Evolutionary conservation across 1,140 invertebrate genomes (phyloP).

Genomic region (Leptonema lineaticorne): DNA sequence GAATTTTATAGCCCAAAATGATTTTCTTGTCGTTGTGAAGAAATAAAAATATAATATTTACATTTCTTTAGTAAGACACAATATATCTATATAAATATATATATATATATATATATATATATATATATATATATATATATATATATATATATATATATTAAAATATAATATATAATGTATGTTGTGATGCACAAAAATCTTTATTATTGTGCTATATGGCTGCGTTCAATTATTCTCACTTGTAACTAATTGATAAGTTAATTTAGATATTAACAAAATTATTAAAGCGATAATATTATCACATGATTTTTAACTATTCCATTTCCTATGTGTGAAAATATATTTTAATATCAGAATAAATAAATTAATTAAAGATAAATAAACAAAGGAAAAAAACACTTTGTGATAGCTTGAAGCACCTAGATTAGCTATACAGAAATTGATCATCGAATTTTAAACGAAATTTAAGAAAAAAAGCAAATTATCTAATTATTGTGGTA

Average conservation of each 20-base stretch:
- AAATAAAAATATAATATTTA: background rate
- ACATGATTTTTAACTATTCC: slow-evolving; percentile 11
- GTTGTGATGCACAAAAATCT: background rate
- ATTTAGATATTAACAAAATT: background rate
- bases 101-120: too few relatives aligned
- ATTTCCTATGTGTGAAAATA: slow-evolving; percentile 33
- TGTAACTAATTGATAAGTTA: background rate
- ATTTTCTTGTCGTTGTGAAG: slow-evolving; percentile 7
- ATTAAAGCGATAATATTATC: background rate
- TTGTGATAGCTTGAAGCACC: slow-evolving; percentile 42
- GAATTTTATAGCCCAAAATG: slow-evolving; percentile 12
- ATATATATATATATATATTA: too few relatives aligned
- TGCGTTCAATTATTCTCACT: slow-evolving; percentile 16
- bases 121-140: too few relatives aligned
- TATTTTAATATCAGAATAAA: slow-evolving; percentile 30
- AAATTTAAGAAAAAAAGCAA: too few relatives aligned
- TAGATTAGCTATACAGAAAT: slow-evolving; percentile 42
- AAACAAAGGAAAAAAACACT: slow-evolving; percentile 36
- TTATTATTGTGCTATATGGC: background rate
- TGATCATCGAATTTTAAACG: slow-evolving; percentile 50
- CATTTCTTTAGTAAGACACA: background rate
- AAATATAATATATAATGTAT: too few relatives aligned
- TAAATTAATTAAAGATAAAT: too few relatives aligned
- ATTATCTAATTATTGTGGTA: slow-evolving; percentile 50
- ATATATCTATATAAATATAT: too few relatives aligned